Evolutionary conservation across 2,113 vertebrate species (phyloP).

Genomic region (Martes martes): DNA sequence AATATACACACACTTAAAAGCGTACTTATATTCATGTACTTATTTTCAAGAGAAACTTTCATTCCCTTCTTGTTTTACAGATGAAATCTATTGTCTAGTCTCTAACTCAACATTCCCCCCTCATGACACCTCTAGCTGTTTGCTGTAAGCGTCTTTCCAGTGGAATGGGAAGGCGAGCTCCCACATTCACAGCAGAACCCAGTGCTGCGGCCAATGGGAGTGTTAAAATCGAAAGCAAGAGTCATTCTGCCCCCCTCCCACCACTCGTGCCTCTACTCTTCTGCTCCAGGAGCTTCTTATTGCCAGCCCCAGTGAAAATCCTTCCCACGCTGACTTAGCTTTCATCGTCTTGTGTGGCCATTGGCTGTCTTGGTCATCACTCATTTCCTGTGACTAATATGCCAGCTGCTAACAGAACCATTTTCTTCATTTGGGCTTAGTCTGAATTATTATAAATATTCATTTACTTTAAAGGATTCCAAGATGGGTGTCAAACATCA

Average conservation of each 20-base stretch:
- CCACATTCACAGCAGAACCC: background rate
- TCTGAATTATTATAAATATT: slow-evolving; percentile 16
- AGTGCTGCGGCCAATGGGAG: background rate
- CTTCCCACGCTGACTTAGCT: background rate
- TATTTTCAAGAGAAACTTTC: background rate
- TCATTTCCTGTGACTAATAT: background rate
- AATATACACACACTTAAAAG: background rate
- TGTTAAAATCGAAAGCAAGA: background rate
- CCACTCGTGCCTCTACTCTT: background rate
- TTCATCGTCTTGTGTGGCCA: background rate
- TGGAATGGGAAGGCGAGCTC: background rate
- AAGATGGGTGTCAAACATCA: background rate
- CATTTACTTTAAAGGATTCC: slow-evolving; percentile 3
- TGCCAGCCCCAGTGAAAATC: background rate
- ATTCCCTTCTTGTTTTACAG: background rate
- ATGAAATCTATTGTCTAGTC: background rate
- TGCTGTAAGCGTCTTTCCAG: background rate
- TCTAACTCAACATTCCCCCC: background rate
- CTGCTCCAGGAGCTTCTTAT: background rate
- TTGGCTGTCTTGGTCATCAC: background rate
- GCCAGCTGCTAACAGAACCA: background rate
- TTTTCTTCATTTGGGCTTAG: background rate
- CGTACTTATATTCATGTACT: background rate
- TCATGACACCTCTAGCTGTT: background rate
- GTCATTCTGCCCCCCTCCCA: background rate